Evolutionary conservation across 64 coral and sea anemone genomes (phyloP).

Genomic region (Pocillopora damicornis): DNA sequence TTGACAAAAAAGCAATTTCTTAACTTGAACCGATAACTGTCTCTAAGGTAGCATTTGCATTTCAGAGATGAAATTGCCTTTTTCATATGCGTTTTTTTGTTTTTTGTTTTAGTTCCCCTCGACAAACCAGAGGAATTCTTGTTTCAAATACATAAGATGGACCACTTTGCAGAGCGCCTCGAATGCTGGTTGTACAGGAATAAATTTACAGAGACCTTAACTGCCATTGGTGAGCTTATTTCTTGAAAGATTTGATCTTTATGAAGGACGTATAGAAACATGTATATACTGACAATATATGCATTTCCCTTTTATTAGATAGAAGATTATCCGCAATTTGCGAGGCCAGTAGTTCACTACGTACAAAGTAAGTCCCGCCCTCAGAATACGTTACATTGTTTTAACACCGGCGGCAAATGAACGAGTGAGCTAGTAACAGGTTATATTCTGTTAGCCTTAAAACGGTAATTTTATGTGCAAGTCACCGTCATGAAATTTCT

Average conservation of each 20-base stretch:
- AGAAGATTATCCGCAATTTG: constrained; percentile 74
- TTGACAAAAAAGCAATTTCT: not conserved
- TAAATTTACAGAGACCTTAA: constrained; percentile 68
- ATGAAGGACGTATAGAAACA: not conserved
- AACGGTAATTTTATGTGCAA: not conserved
- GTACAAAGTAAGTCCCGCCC: constrained; percentile 64
- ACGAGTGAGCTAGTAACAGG: not conserved
- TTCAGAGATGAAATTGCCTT: not conserved
- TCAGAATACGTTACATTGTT: too few relatives aligned
- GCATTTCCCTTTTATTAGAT: constrained; percentile 22
- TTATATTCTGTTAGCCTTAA: not conserved
- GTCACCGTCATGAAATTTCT: not conserved
- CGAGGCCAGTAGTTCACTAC: constrained; percentile 62
- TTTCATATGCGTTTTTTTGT: not conserved
- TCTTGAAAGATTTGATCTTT: not conserved
- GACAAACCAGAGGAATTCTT: constrained; percentile 98
- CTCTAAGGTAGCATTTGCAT: not conserved
- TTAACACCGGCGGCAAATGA: too few relatives aligned
- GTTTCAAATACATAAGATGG: constrained; percentile 83
- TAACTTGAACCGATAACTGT: not conserved
- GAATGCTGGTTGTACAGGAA: constrained; percentile 94
- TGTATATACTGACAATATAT: not conserved
- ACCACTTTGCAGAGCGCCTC: constrained; percentile 89
- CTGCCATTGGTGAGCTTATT: constrained; percentile 63
- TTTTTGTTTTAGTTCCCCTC: constrained; percentile 56